A percentile compares a stretch with the other conserved stretches of the same genome.
phyloP scores from a whole-genome alignment of 2,797 vertebrate genomes.

The Salmo trutta region DNA sequence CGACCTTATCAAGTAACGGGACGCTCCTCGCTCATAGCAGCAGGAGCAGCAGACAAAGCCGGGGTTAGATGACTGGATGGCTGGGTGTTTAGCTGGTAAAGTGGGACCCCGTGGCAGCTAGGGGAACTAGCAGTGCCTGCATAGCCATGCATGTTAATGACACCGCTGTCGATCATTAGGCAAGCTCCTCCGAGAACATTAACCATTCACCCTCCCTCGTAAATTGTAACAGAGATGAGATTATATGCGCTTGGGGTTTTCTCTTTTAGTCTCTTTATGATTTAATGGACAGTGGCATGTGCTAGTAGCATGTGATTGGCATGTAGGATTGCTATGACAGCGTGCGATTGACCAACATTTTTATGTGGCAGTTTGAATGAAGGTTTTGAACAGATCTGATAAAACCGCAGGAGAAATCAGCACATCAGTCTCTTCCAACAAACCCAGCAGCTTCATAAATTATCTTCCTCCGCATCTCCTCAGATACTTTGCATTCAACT shows the following conservation, averaged over 20 bases:
- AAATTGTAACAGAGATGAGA: neutral
- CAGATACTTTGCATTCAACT: conserved; percentile 49
- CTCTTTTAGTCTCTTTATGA: neutral
- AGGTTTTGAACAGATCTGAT: too few species aligned
- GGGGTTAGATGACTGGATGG: conserved; percentile 56
- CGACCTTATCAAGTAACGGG: conserved; percentile 63
- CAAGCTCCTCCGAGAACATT: conserved; percentile 22
- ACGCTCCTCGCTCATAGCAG: conserved; percentile 40
- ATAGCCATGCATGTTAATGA: conserved; percentile 44
- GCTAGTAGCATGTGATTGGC: conserved; percentile 4
- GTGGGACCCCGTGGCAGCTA: conserved; percentile 39
- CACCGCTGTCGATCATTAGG: conserved; percentile 36
- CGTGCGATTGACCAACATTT: conserved; percentile 40
- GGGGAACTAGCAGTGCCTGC: neutral
- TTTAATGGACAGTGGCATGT: conserved; percentile 17
- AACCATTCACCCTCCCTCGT: conserved; percentile 25
- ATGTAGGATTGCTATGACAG: conserved; percentile 15
- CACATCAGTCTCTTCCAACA: conserved; percentile 54
- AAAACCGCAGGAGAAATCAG: conserved; percentile 43
- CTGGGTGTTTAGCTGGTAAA: conserved; percentile 67
- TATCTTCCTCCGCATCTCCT: conserved; percentile 50
- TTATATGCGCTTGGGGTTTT: conserved; percentile 1
- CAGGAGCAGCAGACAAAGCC: conserved; percentile 57
- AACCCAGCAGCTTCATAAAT: conserved; percentile 47
- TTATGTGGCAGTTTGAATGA: conserved; percentile 30